Base-by-base conservation (phyloP, 1,140 invertebrate species). In the Diorhabda elongata region DNA sequence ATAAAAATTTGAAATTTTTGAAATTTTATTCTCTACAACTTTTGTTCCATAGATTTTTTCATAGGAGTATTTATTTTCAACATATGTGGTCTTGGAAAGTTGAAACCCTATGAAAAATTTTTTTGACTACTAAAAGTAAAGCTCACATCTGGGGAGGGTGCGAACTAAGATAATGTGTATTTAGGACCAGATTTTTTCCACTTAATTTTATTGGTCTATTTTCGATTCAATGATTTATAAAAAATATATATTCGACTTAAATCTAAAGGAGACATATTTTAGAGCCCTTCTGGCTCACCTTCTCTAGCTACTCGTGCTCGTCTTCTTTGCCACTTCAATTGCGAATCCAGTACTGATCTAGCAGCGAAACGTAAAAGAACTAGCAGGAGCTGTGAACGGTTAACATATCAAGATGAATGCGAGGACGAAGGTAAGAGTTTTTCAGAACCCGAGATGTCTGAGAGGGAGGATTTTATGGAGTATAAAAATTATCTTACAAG, bases 401-500 rank as follows among this genome's bases (percentile, higher is more conserved):
- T n/a, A 8, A 43, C 8, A 42, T 42, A 11, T 26, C 7, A 42
- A 43, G 9, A 44, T 9, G n/a, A 57, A 42, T 5, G 44, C 5
- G 41, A 58, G 9, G 60, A 69, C 43, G 57, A 64, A 9, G 8
- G 42, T 4, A 47, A 66, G 61, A 67, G 64, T 45, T 62, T 7
- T 8, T 68, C 63, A 9, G 68, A 69, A 44, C 67, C 61, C 3
- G 66, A 72, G 44, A 3, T 62, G 42, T 68, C 62, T 26, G 42
- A 42, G 6, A 60, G 11, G 4, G 67, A 58, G n/a, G 64, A 60
- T 42, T 41, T 60, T 56, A 9, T 8, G n/a, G 44, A 52, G 9
- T 56, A 41, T 59, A 68, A 59, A 52, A 44, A 52, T 7, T 76
- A 72, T 69, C 59, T 87, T 68, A 87, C 85, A 5, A 87, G 86